These are phyloP conservation scores for Tetrapedia diversipes DNA, from an alignment of 2,888 invertebrate genomes.

Conservation along the genomic window DNA sequence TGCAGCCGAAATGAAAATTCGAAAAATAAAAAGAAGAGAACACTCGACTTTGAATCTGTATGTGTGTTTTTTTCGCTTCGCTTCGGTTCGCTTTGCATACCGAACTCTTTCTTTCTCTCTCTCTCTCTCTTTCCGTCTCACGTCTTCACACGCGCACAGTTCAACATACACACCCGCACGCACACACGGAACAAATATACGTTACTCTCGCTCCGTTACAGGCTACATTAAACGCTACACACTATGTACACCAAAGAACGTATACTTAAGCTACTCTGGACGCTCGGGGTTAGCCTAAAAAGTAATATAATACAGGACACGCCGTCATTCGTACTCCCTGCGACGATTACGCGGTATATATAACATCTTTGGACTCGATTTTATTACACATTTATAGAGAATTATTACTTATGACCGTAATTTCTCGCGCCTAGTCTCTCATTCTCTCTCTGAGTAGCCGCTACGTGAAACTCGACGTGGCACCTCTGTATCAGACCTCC, in stretches of 20 bases:
- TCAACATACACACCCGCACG: conserved; percentile 28
- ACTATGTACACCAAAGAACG: conserved; percentile 81
- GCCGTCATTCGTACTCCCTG: conserved; percentile 70
- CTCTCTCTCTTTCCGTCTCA: too few relatives aligned
- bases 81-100: conserved; percentile 39
- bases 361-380: conserved; percentile 83
- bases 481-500: conserved; percentile 35
- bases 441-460: conserved; percentile 38
- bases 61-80: too few relatives aligned
- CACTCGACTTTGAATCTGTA: conserved; percentile 3
- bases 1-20: not conserved
- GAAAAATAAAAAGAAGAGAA: not conserved
- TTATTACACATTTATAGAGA: conserved; percentile 82
- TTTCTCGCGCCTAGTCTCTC: conserved; percentile 49
- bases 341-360: conserved; percentile 79
- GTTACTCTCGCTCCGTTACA: conserved; percentile 48
- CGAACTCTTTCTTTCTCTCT: conserved; percentile 35
- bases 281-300: conserved; percentile 78
- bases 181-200: conserved; percentile 1
- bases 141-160: too few relatives aligned
- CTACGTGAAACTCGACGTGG: conserved; percentile 39
- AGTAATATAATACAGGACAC: conserved; percentile 81
- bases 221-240: conserved; percentile 58
- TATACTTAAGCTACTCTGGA: conserved; percentile 72
- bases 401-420: conserved; percentile 66